Conservation (phyloP, 2,888 invertebrate genomes). For the Drosophila meridionalis region DNA sequence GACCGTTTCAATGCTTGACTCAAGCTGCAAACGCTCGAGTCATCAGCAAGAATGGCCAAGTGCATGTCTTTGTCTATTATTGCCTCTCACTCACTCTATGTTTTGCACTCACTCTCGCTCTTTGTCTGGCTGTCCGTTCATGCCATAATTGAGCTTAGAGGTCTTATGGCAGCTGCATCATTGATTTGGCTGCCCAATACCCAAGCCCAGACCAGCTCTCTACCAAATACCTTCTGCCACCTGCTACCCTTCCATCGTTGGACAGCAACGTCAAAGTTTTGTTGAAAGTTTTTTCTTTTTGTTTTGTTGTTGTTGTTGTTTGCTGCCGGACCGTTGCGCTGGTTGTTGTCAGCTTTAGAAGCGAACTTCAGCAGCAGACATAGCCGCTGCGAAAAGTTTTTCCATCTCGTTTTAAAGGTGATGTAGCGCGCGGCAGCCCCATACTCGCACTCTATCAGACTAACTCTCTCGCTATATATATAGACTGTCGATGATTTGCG, state of each 20-base stretch:
- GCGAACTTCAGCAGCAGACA: constrained; percentile 70
- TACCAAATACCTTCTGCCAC: not conserved
- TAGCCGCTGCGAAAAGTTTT: constrained; percentile 60
- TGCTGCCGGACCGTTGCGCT: constrained; percentile 38
- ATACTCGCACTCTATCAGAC: not conserved
- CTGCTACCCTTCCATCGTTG: constrained; percentile 7
- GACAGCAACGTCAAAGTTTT: constrained; percentile 51
- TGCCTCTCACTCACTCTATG: not conserved
- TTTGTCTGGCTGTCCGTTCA: constrained; percentile 26
- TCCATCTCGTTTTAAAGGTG: constrained; percentile 64
- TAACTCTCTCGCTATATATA: not conserved
- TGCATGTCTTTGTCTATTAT: constrained; percentile 29
- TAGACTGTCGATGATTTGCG: constrained; percentile 43
- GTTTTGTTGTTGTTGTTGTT: constrained; percentile 22
- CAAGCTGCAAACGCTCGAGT: constrained; percentile 42
- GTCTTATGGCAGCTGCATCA: constrained; percentile 76
- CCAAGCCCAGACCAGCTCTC: not conserved
- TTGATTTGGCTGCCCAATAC: constrained; percentile 59
- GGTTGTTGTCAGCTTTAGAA: constrained; percentile 40
- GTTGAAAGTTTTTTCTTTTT: constrained; percentile 29
- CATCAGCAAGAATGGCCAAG: constrained; percentile 48
- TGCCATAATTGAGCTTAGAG: constrained; percentile 73
- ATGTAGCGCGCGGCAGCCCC: not conserved
- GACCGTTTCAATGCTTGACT: constrained; percentile 11
- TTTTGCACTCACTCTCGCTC: not conserved